phyloP scores from a whole-genome alignment of 2,113 vertebrate genomes.

The Heliornis fulica region DNA sequence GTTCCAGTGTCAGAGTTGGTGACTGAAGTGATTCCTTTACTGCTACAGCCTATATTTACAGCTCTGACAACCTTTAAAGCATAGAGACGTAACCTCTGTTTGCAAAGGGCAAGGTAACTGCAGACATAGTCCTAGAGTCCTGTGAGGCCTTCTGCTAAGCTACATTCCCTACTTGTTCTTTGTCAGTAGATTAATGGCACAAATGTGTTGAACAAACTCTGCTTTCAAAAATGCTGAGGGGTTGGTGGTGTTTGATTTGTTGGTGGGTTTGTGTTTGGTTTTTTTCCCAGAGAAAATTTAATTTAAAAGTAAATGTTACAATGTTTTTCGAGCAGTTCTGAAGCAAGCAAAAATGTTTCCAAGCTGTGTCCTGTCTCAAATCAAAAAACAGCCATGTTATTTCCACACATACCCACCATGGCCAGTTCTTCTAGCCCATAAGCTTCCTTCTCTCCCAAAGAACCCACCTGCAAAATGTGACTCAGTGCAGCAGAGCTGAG shows the following conservation, averaged over 20 bases:
- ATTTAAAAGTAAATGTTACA: not conserved
- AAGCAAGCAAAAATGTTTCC: not conserved
- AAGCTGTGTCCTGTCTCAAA: not conserved
- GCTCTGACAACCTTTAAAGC: not conserved
- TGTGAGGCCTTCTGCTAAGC: not conserved
- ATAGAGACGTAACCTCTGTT: not conserved
- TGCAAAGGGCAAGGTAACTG: not conserved
- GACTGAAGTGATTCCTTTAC: not conserved
- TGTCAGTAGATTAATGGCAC: not conserved
- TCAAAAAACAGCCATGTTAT: not conserved
- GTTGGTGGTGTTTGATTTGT: not conserved
- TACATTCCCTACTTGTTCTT: not conserved
- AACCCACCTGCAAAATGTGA: not conserved
- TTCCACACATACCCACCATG: not conserved
- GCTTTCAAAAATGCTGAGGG: not conserved
- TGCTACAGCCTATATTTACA: not conserved
- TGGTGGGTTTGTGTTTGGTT: too few relatives aligned
- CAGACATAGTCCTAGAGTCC: not conserved
- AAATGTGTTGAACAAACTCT: not conserved
- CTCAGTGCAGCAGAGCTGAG: not conserved
- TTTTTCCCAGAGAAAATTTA: not conserved
- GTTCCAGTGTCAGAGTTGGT: not conserved
- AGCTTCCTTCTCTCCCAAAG: not conserved
- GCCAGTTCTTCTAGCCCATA: not conserved
- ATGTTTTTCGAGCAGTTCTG: not conserved